These are phyloP conservation scores for Oceanodroma leucorhoa DNA, from an alignment of 2,797 vertebrate species.

Conservation along the genomic window DNA sequence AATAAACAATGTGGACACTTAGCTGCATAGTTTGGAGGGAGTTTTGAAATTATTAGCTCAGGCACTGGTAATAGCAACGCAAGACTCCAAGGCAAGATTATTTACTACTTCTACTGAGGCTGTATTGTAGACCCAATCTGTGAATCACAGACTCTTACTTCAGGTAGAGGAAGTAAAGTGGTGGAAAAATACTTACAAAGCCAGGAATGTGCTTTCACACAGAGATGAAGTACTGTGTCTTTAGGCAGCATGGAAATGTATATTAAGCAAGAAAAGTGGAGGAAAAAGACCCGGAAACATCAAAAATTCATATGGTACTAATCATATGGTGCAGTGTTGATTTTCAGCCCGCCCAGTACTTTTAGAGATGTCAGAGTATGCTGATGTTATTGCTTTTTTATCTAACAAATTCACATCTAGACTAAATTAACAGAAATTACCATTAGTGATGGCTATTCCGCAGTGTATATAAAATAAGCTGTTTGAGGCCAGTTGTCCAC, in stretches of 20 bases:
- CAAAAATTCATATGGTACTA: background rate
- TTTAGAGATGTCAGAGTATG: background rate
- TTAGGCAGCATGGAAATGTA: background rate
- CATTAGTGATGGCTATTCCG: background rate
- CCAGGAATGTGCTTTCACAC: background rate
- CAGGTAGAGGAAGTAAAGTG: background rate
- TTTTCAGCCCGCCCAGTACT: background rate
- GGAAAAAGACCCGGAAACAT: background rate
- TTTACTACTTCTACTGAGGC: background rate
- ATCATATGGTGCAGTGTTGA: background rate
- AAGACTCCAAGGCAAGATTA: background rate
- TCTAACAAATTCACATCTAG: background rate
- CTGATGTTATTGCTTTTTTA: rapidly evolving
- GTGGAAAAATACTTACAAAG: background rate
- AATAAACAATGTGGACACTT: background rate
- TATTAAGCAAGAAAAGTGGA: background rate
- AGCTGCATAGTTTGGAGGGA: background rate
- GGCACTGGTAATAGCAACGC: background rate
- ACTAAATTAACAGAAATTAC: background rate
- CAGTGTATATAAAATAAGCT: background rate
- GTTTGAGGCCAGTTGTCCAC: background rate
- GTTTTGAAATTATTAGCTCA: background rate
- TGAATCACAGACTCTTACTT: background rate
- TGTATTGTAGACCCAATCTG: background rate
- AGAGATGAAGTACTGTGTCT: background rate